Evolutionary conservation across 2,888 invertebrate genomes (phyloP), one percentile per base, ranked within the genome.

Genomic region (Drosophila phalerata): DNA sequence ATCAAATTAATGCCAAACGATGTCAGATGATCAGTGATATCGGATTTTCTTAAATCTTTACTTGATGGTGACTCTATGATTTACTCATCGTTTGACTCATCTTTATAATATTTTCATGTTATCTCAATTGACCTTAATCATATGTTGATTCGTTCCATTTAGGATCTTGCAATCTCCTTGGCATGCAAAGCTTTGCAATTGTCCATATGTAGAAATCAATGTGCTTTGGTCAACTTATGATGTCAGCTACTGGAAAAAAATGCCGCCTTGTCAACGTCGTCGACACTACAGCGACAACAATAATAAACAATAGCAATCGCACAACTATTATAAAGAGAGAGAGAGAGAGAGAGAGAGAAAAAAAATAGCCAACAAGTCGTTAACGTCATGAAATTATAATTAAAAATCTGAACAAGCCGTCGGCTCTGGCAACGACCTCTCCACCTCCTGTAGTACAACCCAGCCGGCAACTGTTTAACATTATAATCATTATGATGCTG

Each of bases 371-470:
- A 60, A 42, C 58, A 62, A 67, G 76, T 77, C 76, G 79, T 77
- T 77, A 77, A 79, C 76, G 79, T 73, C 73, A 52, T 76, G 85
- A 70, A 76, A 76, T 85, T 79, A 76, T 81, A 76, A 84, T 79
- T 81, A 69, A 81, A 79, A 73, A 66, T 74, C 52, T 78, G 78
- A 78, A 63, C 74, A 53, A 58, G 69, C 69, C 69, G 60, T 58
- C 49, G 56, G 64, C 57, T 34, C 73, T 53, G 73, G 47, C 73
- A 75, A 73, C 77, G 77, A 77, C 51, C 77, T 63, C 72, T 57
- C 40, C 70, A n/a, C 66, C 52, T 43, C 43, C 40, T 30, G 40
- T 40, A 11, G 15, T n/a, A 52, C 17, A 5, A 55, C 13, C 28
- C 25, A n/a, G 30, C 47, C 11, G 15, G 3, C 60, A 47, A 22